These are phyloP conservation scores for Leptodactylus fallax DNA, from an alignment of 2,797 vertebrate genomes.

Conservation along the genomic window DNA sequence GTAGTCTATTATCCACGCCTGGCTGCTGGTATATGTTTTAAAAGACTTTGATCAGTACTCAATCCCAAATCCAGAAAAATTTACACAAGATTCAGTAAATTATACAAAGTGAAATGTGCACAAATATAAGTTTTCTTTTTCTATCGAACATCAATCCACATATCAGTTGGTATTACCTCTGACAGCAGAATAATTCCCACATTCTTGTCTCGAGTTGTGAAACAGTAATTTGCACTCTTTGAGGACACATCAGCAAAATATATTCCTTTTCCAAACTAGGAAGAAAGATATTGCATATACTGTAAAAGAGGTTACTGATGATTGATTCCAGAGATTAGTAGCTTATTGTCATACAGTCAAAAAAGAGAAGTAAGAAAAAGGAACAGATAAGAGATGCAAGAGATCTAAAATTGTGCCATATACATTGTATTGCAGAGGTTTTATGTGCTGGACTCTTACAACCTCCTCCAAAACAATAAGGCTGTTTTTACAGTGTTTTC, in stretches of 20 bases:
- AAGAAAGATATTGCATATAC: background rate
- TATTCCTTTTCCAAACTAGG: slow-evolving; percentile 92
- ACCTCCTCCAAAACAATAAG: too few relatives aligned
- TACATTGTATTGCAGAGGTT: too few relatives aligned
- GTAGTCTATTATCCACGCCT: too few relatives aligned
- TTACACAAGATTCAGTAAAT: background rate
- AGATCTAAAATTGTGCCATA: too few relatives aligned
- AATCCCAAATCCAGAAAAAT: background rate
- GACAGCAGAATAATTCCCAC: slow-evolving; percentile 83
- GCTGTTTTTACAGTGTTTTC: too few relatives aligned
- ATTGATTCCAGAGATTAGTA: background rate
- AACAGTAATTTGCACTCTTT: slow-evolving; percentile 94
- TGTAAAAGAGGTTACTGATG: background rate
- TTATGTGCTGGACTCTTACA: too few relatives aligned
- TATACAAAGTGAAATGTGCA: background rate
- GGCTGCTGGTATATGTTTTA: too few relatives aligned
- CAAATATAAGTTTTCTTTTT: background rate
- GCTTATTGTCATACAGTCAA: background rate
- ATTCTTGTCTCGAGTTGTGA: slow-evolving; percentile 78
- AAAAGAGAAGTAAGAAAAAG: background rate
- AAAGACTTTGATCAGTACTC: too few relatives aligned
- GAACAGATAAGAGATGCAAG: too few relatives aligned
- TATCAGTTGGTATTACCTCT: slow-evolving; percentile 76
- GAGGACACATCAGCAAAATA: slow-evolving; percentile 96
- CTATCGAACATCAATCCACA: background rate